A percentile compares a stretch with the other conserved stretches of the same genome.
Evolutionary conservation across 2,113 vertebrate genomes (phyloP).

Genomic region (Dicerorhinus sumatrensis): DNA sequence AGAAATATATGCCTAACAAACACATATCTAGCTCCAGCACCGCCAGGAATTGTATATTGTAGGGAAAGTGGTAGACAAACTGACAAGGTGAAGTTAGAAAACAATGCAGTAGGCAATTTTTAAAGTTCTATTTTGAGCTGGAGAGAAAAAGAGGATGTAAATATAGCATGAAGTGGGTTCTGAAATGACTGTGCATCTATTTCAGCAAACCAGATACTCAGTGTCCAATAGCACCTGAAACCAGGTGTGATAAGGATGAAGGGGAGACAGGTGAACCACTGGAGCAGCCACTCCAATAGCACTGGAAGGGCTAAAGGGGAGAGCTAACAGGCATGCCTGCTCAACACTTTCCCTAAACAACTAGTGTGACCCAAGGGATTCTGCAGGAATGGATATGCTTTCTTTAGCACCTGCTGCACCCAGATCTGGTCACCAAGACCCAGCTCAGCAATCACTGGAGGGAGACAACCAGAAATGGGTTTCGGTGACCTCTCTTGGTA

Average conservation of each 20-base stretch:
- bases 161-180: constrained; percentile 29
- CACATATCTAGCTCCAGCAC: background rate
- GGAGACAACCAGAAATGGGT: background rate
- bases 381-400: background rate
- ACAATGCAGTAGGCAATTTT: constrained; percentile 37
- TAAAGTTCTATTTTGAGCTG: constrained; percentile 38
- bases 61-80: background rate
- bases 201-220: background rate
- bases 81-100: constrained; percentile 48
- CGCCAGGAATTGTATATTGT: background rate
- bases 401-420: background rate
- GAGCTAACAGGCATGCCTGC: background rate
- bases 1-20: background rate
- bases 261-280: background rate
- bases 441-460: background rate
- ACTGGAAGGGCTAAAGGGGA: background rate
- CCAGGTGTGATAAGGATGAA: background rate
- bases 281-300: background rate
- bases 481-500: background rate
- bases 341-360: background rate
- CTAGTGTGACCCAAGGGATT: background rate
- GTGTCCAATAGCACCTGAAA: constrained; percentile 2
- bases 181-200: constrained; percentile 19
- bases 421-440: background rate
- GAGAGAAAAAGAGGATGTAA: constrained; percentile 41